Evolutionary conservation across 2,113 vertebrate genomes (phyloP).

Genomic region (Lepidothrix coronata): DNA sequence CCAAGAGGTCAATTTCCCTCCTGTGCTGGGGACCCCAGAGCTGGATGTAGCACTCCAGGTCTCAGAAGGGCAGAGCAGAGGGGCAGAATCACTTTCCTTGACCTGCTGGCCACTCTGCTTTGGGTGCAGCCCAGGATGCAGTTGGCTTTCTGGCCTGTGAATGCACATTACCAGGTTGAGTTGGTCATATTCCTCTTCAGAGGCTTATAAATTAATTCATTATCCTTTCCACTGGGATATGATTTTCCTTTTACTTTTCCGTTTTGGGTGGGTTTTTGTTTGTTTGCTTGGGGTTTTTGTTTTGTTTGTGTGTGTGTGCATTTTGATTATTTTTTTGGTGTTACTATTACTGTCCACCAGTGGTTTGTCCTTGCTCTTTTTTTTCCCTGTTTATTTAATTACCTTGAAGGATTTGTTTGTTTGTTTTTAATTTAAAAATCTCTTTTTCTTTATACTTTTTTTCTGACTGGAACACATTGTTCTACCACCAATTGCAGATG

Average conservation of each 20-base stretch:
- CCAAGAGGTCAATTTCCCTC: not conserved
- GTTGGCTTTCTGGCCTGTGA: not conserved
- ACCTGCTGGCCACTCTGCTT: not conserved
- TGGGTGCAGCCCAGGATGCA: not conserved
- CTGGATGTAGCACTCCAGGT: not conserved
- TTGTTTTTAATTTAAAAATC: not conserved
- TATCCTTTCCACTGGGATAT: not conserved
- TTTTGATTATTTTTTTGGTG: not conserved
- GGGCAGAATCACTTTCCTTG: not conserved
- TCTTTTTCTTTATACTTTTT: not conserved
- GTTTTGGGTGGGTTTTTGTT: not conserved
- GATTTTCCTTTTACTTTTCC: not conserved
- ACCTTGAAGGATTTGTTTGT: not conserved
- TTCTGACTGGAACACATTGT: not conserved
- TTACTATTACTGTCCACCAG: not conserved
- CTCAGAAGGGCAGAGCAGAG: not conserved
- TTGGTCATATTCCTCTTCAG: not conserved
- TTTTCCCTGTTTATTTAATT: not conserved
- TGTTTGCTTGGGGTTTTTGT: not conserved
- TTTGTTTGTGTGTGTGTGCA: not conserved
- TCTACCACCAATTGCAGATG: not conserved
- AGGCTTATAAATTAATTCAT: not conserved
- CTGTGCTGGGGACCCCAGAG: too few species aligned
- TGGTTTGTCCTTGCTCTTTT: not conserved
- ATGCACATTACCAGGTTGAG: not conserved